A percentile compares a stretch with the other conserved stretches of the same genome.
Evolutionary conservation across 2,113 vertebrate genomes (phyloP).

Genomic region (Morphnarchus princeps): DNA sequence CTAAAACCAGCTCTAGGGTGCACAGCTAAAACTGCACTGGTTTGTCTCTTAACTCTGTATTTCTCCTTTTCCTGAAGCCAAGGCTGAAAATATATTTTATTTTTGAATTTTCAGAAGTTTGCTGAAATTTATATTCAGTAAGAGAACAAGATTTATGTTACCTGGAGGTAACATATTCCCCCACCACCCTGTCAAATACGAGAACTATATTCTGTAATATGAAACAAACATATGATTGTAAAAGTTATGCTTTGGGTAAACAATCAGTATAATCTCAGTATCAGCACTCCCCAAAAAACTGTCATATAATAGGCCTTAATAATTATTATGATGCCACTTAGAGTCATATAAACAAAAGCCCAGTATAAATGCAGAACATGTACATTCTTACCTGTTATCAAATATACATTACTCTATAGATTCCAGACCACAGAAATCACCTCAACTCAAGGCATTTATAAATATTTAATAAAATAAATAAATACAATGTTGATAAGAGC

Average conservation of each 20-base stretch:
- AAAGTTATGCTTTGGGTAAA: neutral
- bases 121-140: neutral
- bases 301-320: neutral
- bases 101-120: neutral
- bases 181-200: neutral
- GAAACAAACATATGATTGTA: neutral
- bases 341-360: neutral
- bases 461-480: neutral
- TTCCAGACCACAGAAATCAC: neutral
- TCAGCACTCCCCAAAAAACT: neutral
- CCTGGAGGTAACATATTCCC: neutral
- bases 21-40: neutral
- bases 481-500: neutral
- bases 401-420: neutral
- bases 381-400: neutral
- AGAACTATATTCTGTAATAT: neutral
- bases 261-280: neutral
- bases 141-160: neutral
- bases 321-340: neutral
- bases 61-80: neutral
- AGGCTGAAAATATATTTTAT: neutral
- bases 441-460: neutral
- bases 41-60: neutral
- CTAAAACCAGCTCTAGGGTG: neutral
- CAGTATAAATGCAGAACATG: neutral